Conservation (phyloP, 2,113 vertebrate genomes). For the Pomatorhinus ruficollis region DNA sequence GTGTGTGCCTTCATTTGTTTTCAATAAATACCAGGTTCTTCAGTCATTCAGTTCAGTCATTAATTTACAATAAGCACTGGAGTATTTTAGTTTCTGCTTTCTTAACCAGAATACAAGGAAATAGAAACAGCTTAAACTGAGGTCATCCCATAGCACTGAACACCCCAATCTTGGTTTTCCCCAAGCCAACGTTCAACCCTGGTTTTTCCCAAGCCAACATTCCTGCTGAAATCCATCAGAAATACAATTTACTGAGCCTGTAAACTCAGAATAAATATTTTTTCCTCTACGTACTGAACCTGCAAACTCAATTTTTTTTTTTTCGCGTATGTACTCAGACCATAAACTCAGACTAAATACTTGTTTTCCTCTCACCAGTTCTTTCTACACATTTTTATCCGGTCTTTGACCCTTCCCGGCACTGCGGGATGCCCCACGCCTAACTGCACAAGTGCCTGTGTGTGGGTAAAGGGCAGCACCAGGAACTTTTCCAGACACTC, state of each 20-base stretch:
- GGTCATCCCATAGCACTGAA: rapidly evolving
- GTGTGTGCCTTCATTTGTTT: background rate
- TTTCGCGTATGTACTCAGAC: background rate
- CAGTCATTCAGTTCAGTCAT: background rate
- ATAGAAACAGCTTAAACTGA: background rate
- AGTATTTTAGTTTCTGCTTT: background rate
- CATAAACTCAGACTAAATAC: background rate
- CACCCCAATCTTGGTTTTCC: background rate
- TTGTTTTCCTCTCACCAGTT: background rate
- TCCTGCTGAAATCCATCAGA: background rate
- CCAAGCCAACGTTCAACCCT: background rate
- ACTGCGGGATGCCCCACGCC: background rate
- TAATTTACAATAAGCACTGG: background rate
- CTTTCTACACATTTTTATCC: background rate
- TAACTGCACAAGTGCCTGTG: background rate
- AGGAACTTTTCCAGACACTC: background rate
- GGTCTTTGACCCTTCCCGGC: background rate
- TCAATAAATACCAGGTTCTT: background rate
- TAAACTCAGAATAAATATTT: background rate
- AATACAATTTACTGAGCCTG: background rate
- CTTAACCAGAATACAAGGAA: background rate
- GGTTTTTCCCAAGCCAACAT: rapidly evolving
- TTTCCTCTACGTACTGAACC: background rate
- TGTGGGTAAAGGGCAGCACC: background rate
- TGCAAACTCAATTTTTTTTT: background rate